Evolutionary conservation across 1,140 invertebrate genomes (phyloP).

Genomic region (Aphelenchoides avenae): DNA sequence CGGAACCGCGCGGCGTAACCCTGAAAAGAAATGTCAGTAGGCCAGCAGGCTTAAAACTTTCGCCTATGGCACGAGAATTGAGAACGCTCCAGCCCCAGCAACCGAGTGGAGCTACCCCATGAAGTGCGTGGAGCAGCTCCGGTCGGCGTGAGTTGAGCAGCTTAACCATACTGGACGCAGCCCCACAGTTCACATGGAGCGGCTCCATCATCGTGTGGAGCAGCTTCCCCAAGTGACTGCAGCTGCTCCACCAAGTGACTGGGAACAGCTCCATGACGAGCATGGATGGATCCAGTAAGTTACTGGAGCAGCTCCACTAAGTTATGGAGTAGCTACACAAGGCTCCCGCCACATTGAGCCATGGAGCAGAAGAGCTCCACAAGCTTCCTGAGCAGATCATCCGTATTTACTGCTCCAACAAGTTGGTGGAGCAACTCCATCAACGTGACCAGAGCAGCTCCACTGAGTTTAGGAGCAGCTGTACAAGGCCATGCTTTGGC

Average conservation of each 20-base stretch:
- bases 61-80: conserved; percentile 1
- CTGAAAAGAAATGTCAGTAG: conserved; percentile 18
- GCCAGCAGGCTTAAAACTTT: conserved; percentile 8
- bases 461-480: neutral
- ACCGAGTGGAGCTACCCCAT: too few relatives aligned
- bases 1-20: conserved; percentile 32
- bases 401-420: neutral
- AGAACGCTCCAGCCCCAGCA: too few relatives aligned
- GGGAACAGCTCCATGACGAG: too few relatives aligned
- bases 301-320: too few relatives aligned
- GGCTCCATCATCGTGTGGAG: neutral
- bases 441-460: neutral
- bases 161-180: conserved; percentile 1
- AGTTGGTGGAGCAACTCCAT: neutral
- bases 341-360: too few relatives aligned
- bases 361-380: too few relatives aligned
- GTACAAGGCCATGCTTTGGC: neutral
- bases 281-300: too few relatives aligned
- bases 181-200: conserved; percentile 4
- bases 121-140: too few relatives aligned
- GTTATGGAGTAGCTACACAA: too few relatives aligned
- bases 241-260: too few relatives aligned
- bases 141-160: too few relatives aligned
- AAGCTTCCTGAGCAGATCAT: neutral
- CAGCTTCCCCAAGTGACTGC: too few relatives aligned